A percentile compares a stretch with the other conserved stretches of the same genome.
These are phyloP conservation scores for Peromyscus attwateri DNA, from an alignment of 2,797 vertebrate genomes.

Conservation along the genomic window DNA sequence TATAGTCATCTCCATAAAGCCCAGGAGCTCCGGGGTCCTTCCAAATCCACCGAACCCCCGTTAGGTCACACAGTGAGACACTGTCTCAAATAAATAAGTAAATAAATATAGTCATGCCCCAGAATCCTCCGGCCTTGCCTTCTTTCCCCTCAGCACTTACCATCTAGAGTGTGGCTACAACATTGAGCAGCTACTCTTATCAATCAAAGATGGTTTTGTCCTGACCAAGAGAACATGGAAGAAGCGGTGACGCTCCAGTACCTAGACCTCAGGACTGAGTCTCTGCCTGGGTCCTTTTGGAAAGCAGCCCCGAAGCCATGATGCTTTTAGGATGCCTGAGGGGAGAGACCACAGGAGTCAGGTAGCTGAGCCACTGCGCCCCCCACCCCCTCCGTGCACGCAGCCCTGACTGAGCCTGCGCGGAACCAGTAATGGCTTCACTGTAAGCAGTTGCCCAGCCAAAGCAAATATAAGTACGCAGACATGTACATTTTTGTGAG, in stretches of 20 bases:
- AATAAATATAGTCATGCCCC: background rate
- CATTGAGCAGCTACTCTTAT: background rate
- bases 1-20: background rate
- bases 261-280: background rate
- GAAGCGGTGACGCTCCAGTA: background rate
- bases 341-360: background rate
- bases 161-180: background rate
- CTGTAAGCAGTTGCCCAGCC: background rate
- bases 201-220: background rate
- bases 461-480: background rate
- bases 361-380: background rate
- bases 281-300: background rate
- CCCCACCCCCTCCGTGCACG: fast-evolving
- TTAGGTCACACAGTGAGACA: background rate
- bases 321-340: background rate
- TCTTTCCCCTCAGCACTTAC: background rate
- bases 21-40: background rate
- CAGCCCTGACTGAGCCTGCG: background rate
- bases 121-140: background rate
- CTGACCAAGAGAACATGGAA: background rate
- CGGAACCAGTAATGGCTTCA: background rate
- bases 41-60: background rate
- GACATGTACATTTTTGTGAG: background rate
- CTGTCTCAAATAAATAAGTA: background rate
- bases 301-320: background rate